A percentile compares a stretch with the other conserved stretches of the same genome.
Conservation (phyloP, 92 coral and sea anemone genomes). For the Epizoanthus fatuus region DNA sequence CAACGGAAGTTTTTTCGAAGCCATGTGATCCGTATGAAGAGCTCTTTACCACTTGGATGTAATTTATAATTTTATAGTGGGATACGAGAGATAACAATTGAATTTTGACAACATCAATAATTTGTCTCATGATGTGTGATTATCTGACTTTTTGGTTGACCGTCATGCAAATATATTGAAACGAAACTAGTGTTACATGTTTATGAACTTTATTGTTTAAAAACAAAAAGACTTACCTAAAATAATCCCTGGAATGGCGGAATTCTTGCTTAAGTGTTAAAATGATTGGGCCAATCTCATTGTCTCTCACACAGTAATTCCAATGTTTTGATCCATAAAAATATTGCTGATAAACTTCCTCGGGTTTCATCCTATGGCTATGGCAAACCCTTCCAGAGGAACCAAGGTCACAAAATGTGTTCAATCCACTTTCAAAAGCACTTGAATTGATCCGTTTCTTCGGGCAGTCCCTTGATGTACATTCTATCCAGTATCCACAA, state of each 20-base stretch:
- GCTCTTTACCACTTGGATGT: no score
- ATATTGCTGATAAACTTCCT: slow-evolving; percentile 83
- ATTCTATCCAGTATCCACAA: slow-evolving; percentile 79
- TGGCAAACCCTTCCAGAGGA: slow-evolving; percentile 50
- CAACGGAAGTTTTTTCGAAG: no score
- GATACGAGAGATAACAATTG: no score
- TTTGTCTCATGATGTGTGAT: no score
- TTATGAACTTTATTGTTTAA: not conserved
- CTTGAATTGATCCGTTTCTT: slow-evolving; percentile 47
- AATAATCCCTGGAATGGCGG: slow-evolving; percentile 82
- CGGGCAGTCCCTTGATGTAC: slow-evolving; percentile 72
- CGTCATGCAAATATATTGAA: no score
- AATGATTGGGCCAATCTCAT: slow-evolving; percentile 82
- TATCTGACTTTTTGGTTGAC: no score
- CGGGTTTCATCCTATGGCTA: slow-evolving; percentile 59
- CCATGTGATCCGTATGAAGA: no score
- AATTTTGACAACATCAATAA: no score
- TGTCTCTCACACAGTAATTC: slow-evolving; percentile 87
- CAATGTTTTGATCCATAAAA: slow-evolving; percentile 98
- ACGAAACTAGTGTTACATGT: no score
- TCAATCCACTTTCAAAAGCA: slow-evolving; percentile 50
- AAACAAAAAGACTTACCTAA: slow-evolving; percentile 67
- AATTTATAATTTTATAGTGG: no score
- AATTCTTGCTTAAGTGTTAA: slow-evolving; percentile 89
- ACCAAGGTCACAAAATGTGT: slow-evolving; percentile 72